Evolutionary conservation across 2,888 invertebrate species (phyloP).

Genomic region (Harmothoe impar): DNA sequence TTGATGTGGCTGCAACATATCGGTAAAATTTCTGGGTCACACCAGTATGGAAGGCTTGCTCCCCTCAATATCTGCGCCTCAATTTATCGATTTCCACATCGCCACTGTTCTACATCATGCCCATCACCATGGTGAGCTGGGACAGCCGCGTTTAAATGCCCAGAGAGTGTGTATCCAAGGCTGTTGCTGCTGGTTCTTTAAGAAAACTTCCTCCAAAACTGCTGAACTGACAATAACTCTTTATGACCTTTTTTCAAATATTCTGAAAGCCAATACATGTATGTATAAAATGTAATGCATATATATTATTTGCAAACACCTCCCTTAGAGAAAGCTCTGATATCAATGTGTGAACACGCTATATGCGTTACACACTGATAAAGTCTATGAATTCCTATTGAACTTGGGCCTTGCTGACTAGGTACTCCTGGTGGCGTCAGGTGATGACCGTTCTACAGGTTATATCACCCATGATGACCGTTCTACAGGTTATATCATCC

Average conservation of each 20-base stretch:
- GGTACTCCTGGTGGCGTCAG: no score
- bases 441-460: no score
- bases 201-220: background rate
- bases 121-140: background rate
- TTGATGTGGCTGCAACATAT: constrained; percentile 40
- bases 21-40: constrained; percentile 54
- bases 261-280: background rate
- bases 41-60: constrained; percentile 37
- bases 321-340: no score
- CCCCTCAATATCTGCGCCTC: constrained; percentile 46
- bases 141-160: constrained; percentile 9
- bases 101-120: constrained; percentile 37
- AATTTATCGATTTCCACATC: constrained; percentile 27
- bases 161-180: background rate
- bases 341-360: no score
- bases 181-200: constrained; percentile 28
- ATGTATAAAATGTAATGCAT: background rate
- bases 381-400: no score
- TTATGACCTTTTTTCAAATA: no score
- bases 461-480: no score
- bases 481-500: no score
- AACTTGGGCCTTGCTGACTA: no score
- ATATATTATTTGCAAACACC: no score
- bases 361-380: no score
- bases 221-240: background rate